Conservation (phyloP, 2,888 invertebrate genomes). For the Elmis aenea region DNA sequence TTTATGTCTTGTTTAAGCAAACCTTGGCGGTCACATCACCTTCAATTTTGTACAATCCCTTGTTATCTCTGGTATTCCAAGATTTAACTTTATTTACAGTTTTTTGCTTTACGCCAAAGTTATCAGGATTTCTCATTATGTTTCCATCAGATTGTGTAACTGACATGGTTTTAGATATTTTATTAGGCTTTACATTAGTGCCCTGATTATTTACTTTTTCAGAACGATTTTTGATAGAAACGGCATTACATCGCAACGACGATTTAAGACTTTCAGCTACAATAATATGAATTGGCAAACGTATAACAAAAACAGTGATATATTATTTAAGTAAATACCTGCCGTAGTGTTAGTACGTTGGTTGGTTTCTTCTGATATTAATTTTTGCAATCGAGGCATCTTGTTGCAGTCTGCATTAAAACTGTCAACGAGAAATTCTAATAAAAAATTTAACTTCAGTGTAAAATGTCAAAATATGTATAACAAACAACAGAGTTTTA, state of each 20-base stretch:
- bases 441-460: slow-evolving; percentile 5
- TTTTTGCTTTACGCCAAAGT: slow-evolving; percentile 22
- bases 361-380: not conserved
- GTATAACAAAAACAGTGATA: too few relatives aligned
- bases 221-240: slow-evolving; percentile 4
- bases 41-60: too few relatives aligned
- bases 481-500: too few relatives aligned
- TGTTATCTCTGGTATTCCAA: slow-evolving; percentile 21
- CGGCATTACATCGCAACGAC: slow-evolving; percentile 7
- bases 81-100: slow-evolving; percentile 23
- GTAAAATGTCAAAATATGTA: too few relatives aligned
- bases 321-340: too few relatives aligned
- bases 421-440: slow-evolving; percentile 7
- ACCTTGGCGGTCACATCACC: too few relatives aligned
- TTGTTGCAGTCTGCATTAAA: slow-evolving; percentile 3
- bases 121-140: slow-evolving; percentile 16
- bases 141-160: slow-evolving; percentile 22
- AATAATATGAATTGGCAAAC: too few relatives aligned
- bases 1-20: too few relatives aligned
- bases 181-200: not conserved
- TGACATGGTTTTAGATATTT: slow-evolving; percentile 11
- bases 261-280: slow-evolving; percentile 8
- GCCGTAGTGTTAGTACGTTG: too few relatives aligned
- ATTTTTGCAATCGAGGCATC: slow-evolving; percentile 21
- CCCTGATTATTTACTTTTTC: slow-evolving; percentile 9